Conservation (phyloP, 2,113 vertebrate species). For the cattle (Bos taurus) region DNA sequence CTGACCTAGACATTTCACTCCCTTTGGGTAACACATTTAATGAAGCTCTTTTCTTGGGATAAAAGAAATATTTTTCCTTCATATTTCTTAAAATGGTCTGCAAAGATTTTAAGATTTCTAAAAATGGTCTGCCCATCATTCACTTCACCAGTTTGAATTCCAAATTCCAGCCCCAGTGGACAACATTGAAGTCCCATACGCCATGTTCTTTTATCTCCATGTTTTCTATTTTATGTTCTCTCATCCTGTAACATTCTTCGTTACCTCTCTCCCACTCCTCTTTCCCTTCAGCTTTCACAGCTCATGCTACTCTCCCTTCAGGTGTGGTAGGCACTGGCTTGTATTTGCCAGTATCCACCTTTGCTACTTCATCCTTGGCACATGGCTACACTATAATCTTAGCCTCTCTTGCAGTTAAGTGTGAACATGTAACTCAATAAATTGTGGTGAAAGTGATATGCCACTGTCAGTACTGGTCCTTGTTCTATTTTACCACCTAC, state of each 20-base stretch:
- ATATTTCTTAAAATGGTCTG: conserved; percentile 6
- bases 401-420: neutral
- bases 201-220: neutral
- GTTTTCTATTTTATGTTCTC: neutral
- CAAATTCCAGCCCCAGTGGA: neutral
- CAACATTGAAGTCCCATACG: neutral
- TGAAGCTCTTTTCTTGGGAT: neutral
- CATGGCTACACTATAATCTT: neutral
- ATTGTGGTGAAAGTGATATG: neutral
- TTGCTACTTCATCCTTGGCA: neutral
- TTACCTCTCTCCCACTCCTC: neutral
- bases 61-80: neutral
- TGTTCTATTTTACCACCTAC: neutral
- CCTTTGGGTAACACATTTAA: neutral
- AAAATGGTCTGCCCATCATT: neutral
- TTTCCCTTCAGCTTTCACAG: neutral
- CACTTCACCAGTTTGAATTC: neutral
- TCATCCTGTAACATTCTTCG: neutral
- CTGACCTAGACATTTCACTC: neutral
- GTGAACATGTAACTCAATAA: neutral
- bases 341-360: neutral
- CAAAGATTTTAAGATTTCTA: neutral
- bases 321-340: neutral
- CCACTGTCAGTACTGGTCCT: neutral
- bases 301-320: neutral